Base-by-base conservation (phyloP, 2,888 invertebrate species). In the Lithosia quadra region DNA sequence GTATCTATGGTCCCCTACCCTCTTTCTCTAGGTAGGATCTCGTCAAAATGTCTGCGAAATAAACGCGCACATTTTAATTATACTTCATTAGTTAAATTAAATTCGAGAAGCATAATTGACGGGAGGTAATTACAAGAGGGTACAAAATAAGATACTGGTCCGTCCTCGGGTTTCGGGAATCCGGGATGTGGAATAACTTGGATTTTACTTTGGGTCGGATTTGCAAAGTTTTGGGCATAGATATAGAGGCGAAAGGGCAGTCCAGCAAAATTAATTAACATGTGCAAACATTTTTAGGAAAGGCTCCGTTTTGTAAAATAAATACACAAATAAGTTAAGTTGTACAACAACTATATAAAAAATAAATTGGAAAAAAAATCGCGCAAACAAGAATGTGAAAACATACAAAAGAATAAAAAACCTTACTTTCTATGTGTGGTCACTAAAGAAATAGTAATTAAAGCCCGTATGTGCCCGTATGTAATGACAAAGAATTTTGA, bases 21-120 rank as follows among this genome's bases (percentile, higher is more conserved):
- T 78, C 75, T 79, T 75, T 1, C 49, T 57, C 55, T 60, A 43
- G 4, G 63, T 59, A 58, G 64, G 67, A 67, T 78, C 82, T 82
- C 87, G 83, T 88, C 89, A 88, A 82, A 82, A 76, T 53, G 85
- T 89, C 88, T 89, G 84, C 77, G 75, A 86, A 91, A 90, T 90
- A 92, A 91, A 90, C 90, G 92, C 90, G 90, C 90, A 93, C 92
- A 92, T 94, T 94, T 94, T 95, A 95, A 95, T 95, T 92, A 94
- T 87, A 90, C 92, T 94, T 95, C 95, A 95, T 95, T 94, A 94
- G 90, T 90, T 92, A 91, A 94, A 94, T 95, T 94, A 94, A 94
- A 95, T 93, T 94, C 91, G 88, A 92, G 93, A 87, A 87, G 84
- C 87, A 90, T 93, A 94, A 93, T 92, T 92, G 93, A 93, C 92